Conservation (phyloP, 2,113 vertebrate genomes). For the Perognathus longimembris region DNA sequence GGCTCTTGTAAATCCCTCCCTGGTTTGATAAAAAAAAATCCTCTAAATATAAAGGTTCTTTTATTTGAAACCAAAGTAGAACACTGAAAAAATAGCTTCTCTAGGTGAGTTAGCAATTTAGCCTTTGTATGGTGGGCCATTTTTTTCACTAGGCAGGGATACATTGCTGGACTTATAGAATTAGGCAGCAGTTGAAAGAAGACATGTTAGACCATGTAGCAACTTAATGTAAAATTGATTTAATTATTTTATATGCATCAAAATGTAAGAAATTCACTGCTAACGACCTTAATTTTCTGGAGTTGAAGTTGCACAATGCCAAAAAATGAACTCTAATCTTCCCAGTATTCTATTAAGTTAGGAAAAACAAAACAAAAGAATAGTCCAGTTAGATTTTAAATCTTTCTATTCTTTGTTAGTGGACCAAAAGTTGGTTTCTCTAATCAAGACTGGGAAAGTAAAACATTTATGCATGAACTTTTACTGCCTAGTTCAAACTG, state of each 20-base stretch:
- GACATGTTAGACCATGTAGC: not conserved
- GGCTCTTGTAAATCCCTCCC: not conserved
- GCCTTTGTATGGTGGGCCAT: not conserved
- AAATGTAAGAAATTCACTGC: not conserved
- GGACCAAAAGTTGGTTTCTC: not conserved
- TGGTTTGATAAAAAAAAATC: conserved; percentile 19
- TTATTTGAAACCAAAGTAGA: not conserved
- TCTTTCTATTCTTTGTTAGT: not conserved
- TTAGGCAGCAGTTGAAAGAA: not conserved
- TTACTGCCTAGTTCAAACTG: not conserved
- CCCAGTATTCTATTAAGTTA: not conserved
- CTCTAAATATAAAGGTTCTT: not conserved
- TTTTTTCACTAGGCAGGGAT: not conserved
- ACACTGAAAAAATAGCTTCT: not conserved
- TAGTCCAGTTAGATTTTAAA: not conserved
- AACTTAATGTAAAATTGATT: conserved; percentile 27
- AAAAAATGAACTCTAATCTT: conserved; percentile 33
- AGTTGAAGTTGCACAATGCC: not conserved
- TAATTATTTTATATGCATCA: not conserved
- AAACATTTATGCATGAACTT: not conserved
- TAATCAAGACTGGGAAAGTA: not conserved
- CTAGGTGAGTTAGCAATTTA: not conserved
- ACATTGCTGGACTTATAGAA: not conserved
- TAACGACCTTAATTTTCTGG: not conserved
- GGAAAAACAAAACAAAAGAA: conserved; percentile 13